Base-by-base conservation (phyloP, 2,113 vertebrate species). In the Urocynchramus pylzowi region DNA sequence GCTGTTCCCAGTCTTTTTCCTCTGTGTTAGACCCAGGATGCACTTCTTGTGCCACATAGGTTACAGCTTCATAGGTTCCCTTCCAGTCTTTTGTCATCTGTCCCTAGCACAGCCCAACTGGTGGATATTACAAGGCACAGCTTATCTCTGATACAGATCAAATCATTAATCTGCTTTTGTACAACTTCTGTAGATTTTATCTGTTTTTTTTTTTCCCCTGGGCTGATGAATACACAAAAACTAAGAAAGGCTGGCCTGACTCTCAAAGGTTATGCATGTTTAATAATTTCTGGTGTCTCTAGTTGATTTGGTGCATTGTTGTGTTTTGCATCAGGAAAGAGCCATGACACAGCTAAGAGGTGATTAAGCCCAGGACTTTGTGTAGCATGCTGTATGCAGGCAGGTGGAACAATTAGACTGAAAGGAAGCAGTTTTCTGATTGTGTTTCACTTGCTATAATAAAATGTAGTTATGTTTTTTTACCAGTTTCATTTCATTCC, bases 401-500 rank as follows among this genome's bases (percentile, higher is more conserved):
- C 64, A 87, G 94, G 84, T 95, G 69, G 69, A 87, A 90, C 39
- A 22, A 90, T 94, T 67, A 64, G 42, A 67, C 20, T 12, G 35
- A 84, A 93, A 94, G n/a, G 64, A 93, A 94, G 37, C 12, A 45
- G 45, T 77, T 86, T 91, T 92, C 85, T 74, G 63, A 41, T 90
- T 86, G 60, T 3, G 0, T 53, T 93, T 95, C 63, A n/a, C 73
- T 88, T 67, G 44, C 41, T 71, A 30, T 53, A 78, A 86, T 84
- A 94, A 92, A 88, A 94, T 44, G 88, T 56, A 89, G 64, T 75
- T 96, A 71, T 37, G 37, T 70, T 91, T 93, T 93, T 86, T 68
- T 84, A 94, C 68, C 79, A 60, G 54, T 90, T 90, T 87, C 19
- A 87, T 96, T 97, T 96, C 81, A 80, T 80, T 91, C 37, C 10